These are phyloP conservation scores for Hylaeus anthracinus DNA, from an alignment of 1,140 invertebrate genomes.

Conservation along the genomic window DNA sequence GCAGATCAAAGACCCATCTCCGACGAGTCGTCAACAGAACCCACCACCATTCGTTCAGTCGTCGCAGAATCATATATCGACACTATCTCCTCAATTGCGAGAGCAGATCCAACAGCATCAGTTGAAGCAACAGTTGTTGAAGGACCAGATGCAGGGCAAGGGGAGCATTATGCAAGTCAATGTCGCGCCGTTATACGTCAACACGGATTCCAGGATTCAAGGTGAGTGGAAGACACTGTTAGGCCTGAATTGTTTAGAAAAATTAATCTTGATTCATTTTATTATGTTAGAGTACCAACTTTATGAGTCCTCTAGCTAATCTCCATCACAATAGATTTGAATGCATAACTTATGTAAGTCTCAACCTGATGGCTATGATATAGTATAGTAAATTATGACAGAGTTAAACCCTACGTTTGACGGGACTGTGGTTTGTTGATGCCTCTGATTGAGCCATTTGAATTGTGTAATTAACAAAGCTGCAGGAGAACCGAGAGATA, in stretches of 20 bases:
- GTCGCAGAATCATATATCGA: conserved; percentile 66
- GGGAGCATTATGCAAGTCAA: conserved; percentile 66
- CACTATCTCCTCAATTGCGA: conserved; percentile 70
- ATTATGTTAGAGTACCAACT: too few relatives aligned
- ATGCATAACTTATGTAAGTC: too few relatives aligned
- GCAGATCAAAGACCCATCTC: conserved; percentile 63
- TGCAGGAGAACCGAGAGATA: too few relatives aligned
- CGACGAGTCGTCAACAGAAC: conserved; percentile 55
- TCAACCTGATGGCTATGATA: too few relatives aligned
- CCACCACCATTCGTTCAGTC: conserved; percentile 52
- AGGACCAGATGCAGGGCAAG: conserved; percentile 76
- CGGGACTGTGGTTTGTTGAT: too few relatives aligned
- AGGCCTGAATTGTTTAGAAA: not conserved
- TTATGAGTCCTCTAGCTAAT: too few relatives aligned
- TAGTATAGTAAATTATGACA: too few relatives aligned
- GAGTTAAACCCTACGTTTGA: too few relatives aligned
- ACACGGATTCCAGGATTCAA: conserved; percentile 72
- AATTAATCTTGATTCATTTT: not conserved
- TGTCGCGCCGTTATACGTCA: conserved; percentile 77
- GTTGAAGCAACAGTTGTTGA: conserved; percentile 74
- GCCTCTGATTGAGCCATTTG: too few relatives aligned
- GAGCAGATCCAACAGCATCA: conserved; percentile 77
- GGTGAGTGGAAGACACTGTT: conserved; percentile 43
- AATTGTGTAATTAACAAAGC: too few relatives aligned
- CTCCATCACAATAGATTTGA: too few relatives aligned